phyloP scores from a whole-genome alignment of 2,888 invertebrate genomes.

The Morpho achilles region DNA sequence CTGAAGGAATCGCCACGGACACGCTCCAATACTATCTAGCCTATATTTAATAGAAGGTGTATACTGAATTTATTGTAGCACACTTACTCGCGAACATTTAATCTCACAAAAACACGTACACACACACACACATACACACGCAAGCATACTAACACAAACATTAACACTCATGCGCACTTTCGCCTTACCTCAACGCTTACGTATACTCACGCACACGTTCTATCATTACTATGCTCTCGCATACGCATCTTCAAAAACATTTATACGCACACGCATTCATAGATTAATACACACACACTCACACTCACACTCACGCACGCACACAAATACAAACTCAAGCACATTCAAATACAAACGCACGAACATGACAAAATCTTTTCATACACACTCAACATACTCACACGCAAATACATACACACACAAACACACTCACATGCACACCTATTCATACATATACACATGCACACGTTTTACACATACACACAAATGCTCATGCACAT shows the following conservation, averaged over 20 bases:
- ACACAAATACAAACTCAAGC: background rate
- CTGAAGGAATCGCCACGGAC: too few species aligned
- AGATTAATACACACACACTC: background rate
- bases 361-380: too few species aligned
- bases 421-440: background rate
- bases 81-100: too few species aligned
- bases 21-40: too few species aligned
- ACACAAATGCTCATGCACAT: too few species aligned
- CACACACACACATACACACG: background rate
- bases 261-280: background rate
- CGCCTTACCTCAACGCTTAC: too few species aligned
- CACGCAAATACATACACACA: background rate
- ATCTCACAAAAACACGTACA: background rate
- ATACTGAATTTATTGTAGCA: too few species aligned
- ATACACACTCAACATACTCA: too few species aligned
- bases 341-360: too few species aligned
- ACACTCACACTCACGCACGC: background rate
- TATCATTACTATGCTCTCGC: too few species aligned
- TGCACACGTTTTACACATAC: background rate
- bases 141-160: background rate
- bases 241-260: background rate
- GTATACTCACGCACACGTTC: background rate
- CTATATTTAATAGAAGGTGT: too few species aligned
- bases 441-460: too few species aligned
- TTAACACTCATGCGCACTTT: background rate